These are phyloP conservation scores for Drosophila affinis DNA, from an alignment of 2,888 invertebrate genomes.

Conservation along the genomic window DNA sequence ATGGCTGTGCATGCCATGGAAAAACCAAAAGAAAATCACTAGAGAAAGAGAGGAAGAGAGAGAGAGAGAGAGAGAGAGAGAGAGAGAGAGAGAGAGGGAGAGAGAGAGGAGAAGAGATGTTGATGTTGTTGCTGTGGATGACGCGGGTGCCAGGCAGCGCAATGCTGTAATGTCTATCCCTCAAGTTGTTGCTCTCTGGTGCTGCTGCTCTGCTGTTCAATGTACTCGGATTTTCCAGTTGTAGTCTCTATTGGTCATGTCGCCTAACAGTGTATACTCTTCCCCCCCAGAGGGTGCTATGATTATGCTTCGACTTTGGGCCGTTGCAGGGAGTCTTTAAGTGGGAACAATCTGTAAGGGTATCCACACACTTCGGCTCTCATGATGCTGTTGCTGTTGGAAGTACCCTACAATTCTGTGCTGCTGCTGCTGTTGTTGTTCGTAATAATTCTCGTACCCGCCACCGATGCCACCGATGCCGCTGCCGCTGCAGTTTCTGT, in stretches of 20 bases:
- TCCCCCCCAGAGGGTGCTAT: neutral
- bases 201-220: slow-evolving; percentile 28
- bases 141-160: slow-evolving; percentile 46
- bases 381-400: neutral
- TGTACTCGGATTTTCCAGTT: slow-evolving; percentile 29
- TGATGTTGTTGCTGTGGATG: slow-evolving; percentile 22
- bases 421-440: slow-evolving; percentile 19
- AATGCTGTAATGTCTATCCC: slow-evolving; percentile 68
- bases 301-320: neutral
- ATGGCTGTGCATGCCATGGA: slow-evolving; percentile 61
- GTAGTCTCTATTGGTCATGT: neutral
- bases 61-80: slow-evolving; percentile 2
- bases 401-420: too few species aligned
- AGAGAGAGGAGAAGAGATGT: slow-evolving; percentile 13
- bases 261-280: too few species aligned
- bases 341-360: neutral
- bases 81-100: slow-evolving; percentile 11
- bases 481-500: slow-evolving; percentile 19
- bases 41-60: slow-evolving; percentile 12
- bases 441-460: neutral
- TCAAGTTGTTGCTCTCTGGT: slow-evolving; percentile 25
- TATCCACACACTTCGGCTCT: neutral
- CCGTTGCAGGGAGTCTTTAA: too few species aligned
- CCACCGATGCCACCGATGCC: too few species aligned
- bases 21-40: slow-evolving; percentile 58